Evolutionary conservation across 2,888 invertebrate species (phyloP), one percentile per base, ranked within the genome.

Genomic region (Polia nebulosa): DNA sequence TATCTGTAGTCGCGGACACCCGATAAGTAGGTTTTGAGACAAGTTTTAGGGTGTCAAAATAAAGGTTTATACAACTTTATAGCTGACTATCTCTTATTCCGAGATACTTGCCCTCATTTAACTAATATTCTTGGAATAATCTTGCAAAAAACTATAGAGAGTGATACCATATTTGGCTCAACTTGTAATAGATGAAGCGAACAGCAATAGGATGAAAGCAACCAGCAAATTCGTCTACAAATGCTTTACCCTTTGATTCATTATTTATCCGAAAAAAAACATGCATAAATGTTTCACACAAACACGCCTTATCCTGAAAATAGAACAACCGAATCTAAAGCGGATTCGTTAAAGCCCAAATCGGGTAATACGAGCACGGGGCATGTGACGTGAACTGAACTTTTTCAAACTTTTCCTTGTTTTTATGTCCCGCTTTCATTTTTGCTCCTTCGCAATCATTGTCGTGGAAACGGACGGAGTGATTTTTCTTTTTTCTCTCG

Each of bases 401-500:
- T 62, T 74, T 82, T 82, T 75, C 41, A 36, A 61, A 76, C 76
- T 72, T 83, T 73, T 66, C 73, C 67, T 75, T 70, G 72, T 83
- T 84, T 80, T 78, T 66, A 58, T 68, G 70, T 53, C 52, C 56
- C 59, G 36, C 58, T 60, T 67, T 72, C 77, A 70, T 71, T 75
- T 81, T 76, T 67, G 45, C 57, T 71, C 56, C 70, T 78, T 76
- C 77, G 59, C 65, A 66, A 64, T 57, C 68, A 70, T 78, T 59
- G 71, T 70, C 65, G 60, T 78, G 72, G 81, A 76, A 88, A 87
- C 82, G 77, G 72, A 66, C 65, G 74, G 74, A 78, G 65, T 77
- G 75, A 82, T 88, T 87, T 89, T 87, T 87, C 80, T 80, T 84
- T 87, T 87, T 78, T 64, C 51, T 68, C 64, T 74, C 58, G 76